These are phyloP conservation scores for Cyrtorhinus lividipennis DNA, from an alignment of 1,140 invertebrate genomes.

Conservation along the genomic window DNA sequence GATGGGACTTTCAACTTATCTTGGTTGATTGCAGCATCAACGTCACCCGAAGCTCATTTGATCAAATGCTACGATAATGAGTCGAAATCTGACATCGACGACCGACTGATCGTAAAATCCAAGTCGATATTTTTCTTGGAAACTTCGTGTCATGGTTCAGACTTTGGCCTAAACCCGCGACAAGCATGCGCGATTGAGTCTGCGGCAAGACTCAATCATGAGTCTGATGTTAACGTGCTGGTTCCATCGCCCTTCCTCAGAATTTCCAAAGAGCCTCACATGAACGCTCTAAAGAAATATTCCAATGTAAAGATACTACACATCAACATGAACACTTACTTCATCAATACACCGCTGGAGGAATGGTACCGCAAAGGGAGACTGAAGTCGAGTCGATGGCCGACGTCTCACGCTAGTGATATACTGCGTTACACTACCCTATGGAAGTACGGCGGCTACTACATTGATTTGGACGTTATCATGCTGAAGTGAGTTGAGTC, in stretches of 20 bases:
- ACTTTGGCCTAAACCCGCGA: conserved; percentile 20
- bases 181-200: conserved; percentile 32
- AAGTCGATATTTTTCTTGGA: conserved; percentile 26
- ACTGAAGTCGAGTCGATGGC: conserved; percentile 39
- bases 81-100: neutral
- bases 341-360: conserved; percentile 42
- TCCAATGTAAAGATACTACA: conserved; percentile 35
- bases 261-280: neutral
- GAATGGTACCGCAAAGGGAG: conserved; percentile 35
- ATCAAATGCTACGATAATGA: conserved; percentile 20
- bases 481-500: conserved; percentile 37
- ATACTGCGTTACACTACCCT: conserved; percentile 52
- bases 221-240: conserved; percentile 23
- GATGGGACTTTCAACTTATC: neutral
- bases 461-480: conserved; percentile 61
- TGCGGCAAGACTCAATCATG: conserved; percentile 25
- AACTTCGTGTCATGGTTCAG: conserved; percentile 24
- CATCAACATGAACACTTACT: conserved; percentile 40
- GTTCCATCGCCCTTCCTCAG: conserved; percentile 22
- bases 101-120: conserved; percentile 3
- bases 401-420: conserved; percentile 46
- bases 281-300: conserved; percentile 33
- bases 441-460: conserved; percentile 63
- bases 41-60: conserved; percentile 9
- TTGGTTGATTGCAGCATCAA: neutral